These are phyloP conservation scores for Drosophila merina DNA, from an alignment of 2,888 invertebrate species.

Conservation along the genomic window DNA sequence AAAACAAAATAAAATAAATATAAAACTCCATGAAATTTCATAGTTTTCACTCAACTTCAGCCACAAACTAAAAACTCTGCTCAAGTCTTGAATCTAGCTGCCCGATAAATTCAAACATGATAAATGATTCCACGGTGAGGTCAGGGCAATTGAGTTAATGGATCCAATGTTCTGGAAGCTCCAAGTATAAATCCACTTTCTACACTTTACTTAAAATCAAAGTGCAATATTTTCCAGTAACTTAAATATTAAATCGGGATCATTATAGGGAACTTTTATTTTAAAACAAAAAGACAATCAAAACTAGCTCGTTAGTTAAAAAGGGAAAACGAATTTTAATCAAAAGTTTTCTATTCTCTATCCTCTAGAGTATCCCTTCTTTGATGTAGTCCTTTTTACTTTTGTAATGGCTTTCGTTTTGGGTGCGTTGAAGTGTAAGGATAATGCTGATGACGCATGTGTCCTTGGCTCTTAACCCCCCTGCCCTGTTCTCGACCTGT, in stretches of 20 bases:
- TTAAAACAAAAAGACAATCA: not conserved
- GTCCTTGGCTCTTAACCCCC: constrained; percentile 29
- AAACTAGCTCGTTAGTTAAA: not conserved
- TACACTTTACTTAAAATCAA: not conserved
- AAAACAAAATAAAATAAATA: constrained; percentile 34
- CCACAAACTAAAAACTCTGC: constrained; percentile 32
- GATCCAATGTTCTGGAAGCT: constrained; percentile 52
- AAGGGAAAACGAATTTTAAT: not conserved
- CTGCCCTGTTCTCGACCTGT: constrained; percentile 26
- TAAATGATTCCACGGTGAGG: constrained; percentile 53
- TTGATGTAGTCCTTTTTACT: constrained; percentile 16
- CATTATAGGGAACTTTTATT: not conserved
- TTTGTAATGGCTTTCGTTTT: constrained; percentile 35
- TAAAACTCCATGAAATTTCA: constrained; percentile 37
- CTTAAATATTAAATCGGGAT: not conserved
- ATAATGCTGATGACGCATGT: constrained; percentile 60
- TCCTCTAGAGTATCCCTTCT: constrained; percentile 17
- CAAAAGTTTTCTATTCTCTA: not conserved
- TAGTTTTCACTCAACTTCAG: not conserved
- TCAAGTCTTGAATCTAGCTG: constrained; percentile 60
- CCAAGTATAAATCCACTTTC: constrained; percentile 6
- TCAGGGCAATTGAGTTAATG: constrained; percentile 72
- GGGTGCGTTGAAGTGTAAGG: constrained; percentile 62
- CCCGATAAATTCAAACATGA: constrained; percentile 56
- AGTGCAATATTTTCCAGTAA: no score